Percentiles rank a stretch among this genome's conserved stretches.
These are phyloP conservation scores for Portevinia maculata DNA, from an alignment of 2,888 invertebrate species.

Conservation along the genomic window DNA sequence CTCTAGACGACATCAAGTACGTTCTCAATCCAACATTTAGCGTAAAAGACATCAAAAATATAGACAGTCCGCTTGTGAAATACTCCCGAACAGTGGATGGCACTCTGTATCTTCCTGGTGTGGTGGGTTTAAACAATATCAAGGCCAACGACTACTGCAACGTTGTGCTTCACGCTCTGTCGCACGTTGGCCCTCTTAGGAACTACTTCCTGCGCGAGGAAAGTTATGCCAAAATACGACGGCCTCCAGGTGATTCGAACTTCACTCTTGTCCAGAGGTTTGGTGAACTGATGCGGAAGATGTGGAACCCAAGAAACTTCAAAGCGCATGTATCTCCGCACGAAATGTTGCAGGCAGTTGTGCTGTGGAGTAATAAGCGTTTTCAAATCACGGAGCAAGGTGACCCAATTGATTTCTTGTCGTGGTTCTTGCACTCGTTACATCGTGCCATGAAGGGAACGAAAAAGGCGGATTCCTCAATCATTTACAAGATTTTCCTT, in stretches of 20 bases:
- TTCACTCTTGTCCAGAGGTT: conserved; percentile 94
- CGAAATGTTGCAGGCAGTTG: conserved; percentile 99
- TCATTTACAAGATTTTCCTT: conserved; percentile 97
- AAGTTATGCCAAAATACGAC: conserved; percentile 93
- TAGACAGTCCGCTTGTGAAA: conserved; percentile 89
- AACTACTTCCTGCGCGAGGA: conserved; percentile 97
- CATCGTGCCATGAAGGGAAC: conserved; percentile 97
- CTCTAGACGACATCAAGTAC: conserved; percentile 99
- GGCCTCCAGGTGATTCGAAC: conserved; percentile 97
- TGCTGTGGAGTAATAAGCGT: conserved; percentile 97
- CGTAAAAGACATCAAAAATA: conserved; percentile 89
- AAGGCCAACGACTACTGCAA: conserved; percentile 99
- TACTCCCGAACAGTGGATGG: conserved; percentile 98
- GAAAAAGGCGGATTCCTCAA: conserved; percentile 93
- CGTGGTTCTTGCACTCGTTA: conserved; percentile 98
- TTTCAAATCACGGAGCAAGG: conserved; percentile 99
- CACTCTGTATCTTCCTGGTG: conserved; percentile 97
- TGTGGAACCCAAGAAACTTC: conserved; percentile 99
- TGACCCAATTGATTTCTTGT: conserved; percentile 98
- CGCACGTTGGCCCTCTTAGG: conserved; percentile 96
- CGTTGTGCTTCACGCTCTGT: conserved; percentile 96
- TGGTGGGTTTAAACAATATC: conserved; percentile 98
- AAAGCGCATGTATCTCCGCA: conserved; percentile 99
- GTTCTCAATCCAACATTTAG: conserved; percentile 98
- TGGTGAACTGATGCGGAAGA: conserved; percentile 97